Conservation (phyloP, 2,888 invertebrate species). For the Meiosimyza platycephala region DNA sequence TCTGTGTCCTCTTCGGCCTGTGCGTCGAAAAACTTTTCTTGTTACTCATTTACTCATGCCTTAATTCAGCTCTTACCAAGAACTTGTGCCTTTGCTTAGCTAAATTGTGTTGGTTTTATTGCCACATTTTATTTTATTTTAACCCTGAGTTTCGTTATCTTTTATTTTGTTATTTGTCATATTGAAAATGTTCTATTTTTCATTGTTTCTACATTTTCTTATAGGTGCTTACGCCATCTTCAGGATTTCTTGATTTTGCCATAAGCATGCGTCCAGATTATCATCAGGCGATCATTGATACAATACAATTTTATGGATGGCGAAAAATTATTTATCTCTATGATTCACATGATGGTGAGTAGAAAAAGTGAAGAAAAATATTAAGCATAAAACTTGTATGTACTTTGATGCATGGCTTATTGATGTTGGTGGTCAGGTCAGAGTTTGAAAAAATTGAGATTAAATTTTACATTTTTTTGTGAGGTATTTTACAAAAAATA, state of each 20-base stretch:
- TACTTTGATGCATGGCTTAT: background rate
- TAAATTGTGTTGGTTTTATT: background rate
- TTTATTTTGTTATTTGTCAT: conserved; percentile 15
- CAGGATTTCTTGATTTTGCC: conserved; percentile 89
- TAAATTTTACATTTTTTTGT: no score
- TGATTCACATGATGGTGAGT: conserved; percentile 82
- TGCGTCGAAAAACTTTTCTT: background rate
- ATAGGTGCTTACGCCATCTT: conserved; percentile 86
- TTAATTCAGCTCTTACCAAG: background rate
- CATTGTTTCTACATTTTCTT: conserved; percentile 22
- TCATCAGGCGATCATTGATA: conserved; percentile 94
- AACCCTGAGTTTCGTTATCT: background rate
- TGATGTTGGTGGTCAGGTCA: no score
- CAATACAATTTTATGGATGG: conserved; percentile 91
- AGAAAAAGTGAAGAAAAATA: background rate
- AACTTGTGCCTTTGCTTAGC: background rate
- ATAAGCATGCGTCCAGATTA: conserved; percentile 96
- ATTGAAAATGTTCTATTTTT: conserved; percentile 14
- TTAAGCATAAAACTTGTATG: no score
- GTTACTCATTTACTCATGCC: background rate
- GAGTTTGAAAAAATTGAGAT: no score
- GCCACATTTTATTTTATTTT: background rate
- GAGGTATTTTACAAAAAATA: no score
- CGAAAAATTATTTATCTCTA: conserved; percentile 82
- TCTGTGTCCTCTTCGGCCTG: background rate